Percentiles rank a stretch among this genome's conserved stretches.
phyloP scores from a whole-genome alignment of 2,113 vertebrate genomes.

The Coptodon bakossiorum region DNA sequence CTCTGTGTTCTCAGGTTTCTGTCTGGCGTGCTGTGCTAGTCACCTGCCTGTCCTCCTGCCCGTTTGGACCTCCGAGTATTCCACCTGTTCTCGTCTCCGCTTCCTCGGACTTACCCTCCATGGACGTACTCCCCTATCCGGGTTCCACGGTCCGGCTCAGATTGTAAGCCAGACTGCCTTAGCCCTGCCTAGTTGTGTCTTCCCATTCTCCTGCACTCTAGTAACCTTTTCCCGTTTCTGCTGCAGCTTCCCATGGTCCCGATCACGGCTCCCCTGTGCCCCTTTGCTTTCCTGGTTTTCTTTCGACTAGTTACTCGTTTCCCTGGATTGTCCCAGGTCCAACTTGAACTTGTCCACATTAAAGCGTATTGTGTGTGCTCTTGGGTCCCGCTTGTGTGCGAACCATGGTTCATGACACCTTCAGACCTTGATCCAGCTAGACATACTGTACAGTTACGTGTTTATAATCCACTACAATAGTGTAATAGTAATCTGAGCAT shows the following conservation, averaged over 20 bases:
- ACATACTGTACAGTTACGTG: not conserved
- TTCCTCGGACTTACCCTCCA: not conserved
- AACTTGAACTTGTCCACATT: not conserved
- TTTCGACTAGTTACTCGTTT: not conserved
- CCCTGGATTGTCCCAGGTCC: not conserved
- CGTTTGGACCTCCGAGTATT: not conserved
- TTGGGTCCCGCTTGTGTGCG: not conserved
- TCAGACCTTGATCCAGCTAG: not conserved
- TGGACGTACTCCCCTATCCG: not conserved
- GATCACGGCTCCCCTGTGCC: not conserved
- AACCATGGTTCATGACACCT: not conserved
- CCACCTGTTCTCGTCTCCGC: not conserved
- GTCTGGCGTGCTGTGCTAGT: not conserved
- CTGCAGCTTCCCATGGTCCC: not conserved
- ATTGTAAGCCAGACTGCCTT: not conserved
- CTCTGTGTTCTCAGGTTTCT: not conserved
- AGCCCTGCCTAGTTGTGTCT: not conserved
- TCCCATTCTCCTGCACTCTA: not conserved
- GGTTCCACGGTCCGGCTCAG: not conserved
- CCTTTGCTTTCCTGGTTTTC: not conserved
- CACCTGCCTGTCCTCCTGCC: not conserved
- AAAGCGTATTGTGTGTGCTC: not conserved
- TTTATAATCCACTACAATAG: not conserved
- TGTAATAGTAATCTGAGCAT: not conserved
- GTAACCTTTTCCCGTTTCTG: not conserved